Percentiles rank a stretch among this genome's conserved stretches.
Conservation (phyloP, 2,888 invertebrate species). For the Bibio marci region DNA sequence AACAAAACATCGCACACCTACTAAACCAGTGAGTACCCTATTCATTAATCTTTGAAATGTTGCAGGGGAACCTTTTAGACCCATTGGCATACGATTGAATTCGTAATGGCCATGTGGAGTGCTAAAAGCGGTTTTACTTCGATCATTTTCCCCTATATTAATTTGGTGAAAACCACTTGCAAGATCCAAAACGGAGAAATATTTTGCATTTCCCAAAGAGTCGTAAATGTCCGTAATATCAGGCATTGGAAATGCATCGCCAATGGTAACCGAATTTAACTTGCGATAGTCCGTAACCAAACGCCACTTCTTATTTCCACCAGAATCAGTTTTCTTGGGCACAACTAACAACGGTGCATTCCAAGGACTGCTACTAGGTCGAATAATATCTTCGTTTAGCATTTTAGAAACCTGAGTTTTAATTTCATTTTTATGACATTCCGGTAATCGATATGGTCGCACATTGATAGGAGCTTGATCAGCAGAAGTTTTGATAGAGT, state of each 20-base stretch:
- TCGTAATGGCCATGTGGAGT: slow-evolving; percentile 13
- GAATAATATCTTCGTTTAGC: slow-evolving; percentile 16
- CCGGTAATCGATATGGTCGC: slow-evolving; percentile 7
- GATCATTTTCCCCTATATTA: slow-evolving; percentile 9
- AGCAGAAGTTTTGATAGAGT: no score
- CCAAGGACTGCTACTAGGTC: slow-evolving; percentile 9
- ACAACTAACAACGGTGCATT: neutral
- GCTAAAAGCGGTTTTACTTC: slow-evolving; percentile 13
- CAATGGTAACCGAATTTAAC: slow-evolving; percentile 12
- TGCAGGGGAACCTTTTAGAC: slow-evolving; percentile 17
- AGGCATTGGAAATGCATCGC: slow-evolving; percentile 11
- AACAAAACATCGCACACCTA: slow-evolving; percentile 9
- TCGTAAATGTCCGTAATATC: slow-evolving; percentile 13
- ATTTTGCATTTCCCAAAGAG: slow-evolving; percentile 9
- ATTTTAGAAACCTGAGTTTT: slow-evolving; percentile 15
- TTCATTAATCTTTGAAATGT: slow-evolving; percentile 20
- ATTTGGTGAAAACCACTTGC: slow-evolving; percentile 16
- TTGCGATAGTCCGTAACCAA: slow-evolving; percentile 2
- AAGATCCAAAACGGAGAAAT: slow-evolving; percentile 15
- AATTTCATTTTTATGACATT: slow-evolving; percentile 7
- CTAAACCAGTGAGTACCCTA: slow-evolving; percentile 13
- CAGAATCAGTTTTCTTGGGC: neutral
- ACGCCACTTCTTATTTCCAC: slow-evolving; percentile 2
- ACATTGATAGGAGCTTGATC: slow-evolving; percentile 3
- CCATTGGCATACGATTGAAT: slow-evolving; percentile 16